phyloP scores from a whole-genome alignment of 2,888 invertebrate genomes.

The Toxonevra muliebris region DNA sequence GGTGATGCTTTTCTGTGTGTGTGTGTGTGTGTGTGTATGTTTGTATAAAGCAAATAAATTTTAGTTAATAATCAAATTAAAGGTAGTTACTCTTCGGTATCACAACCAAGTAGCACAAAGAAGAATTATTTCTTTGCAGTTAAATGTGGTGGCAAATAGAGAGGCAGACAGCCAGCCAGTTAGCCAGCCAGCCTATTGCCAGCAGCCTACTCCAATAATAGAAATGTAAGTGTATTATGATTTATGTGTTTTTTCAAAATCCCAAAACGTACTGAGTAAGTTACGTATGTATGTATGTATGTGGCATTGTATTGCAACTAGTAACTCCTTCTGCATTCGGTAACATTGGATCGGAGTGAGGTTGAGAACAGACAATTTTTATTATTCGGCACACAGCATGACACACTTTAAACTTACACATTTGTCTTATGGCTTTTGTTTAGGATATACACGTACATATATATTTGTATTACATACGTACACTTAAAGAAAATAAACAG shows the following conservation, averaged over 20 bases:
- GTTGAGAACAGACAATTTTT: conserved; percentile 4
- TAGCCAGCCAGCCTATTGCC: not conserved
- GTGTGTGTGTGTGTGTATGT: too few species aligned
- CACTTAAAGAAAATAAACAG: not conserved
- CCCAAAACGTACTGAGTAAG: too few species aligned
- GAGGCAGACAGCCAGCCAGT: not conserved
- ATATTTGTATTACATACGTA: not conserved
- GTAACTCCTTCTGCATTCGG: too few species aligned
- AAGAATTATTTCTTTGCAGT: too few species aligned
- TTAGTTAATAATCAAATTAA: conserved; percentile 38
- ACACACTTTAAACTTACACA: conserved; percentile 25
- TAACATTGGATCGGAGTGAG: too few species aligned
- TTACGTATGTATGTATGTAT: too few species aligned
- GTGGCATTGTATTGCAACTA: too few species aligned
- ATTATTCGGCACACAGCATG: conserved; percentile 19
- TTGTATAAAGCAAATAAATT: conserved; percentile 30
- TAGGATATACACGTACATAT: not conserved
- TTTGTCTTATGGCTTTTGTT: conserved; percentile 22
- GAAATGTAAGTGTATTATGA: too few species aligned
- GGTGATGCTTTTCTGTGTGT: too few species aligned
- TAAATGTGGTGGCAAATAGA: not conserved
- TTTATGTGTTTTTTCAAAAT: too few species aligned
- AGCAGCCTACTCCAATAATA: too few species aligned
- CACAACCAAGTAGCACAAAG: too few species aligned
- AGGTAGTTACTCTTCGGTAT: conserved; percentile 8